These are phyloP conservation scores for Gnathonemus longibarbis DNA, from an alignment of 2,113 vertebrate species.

Conservation along the genomic window DNA sequence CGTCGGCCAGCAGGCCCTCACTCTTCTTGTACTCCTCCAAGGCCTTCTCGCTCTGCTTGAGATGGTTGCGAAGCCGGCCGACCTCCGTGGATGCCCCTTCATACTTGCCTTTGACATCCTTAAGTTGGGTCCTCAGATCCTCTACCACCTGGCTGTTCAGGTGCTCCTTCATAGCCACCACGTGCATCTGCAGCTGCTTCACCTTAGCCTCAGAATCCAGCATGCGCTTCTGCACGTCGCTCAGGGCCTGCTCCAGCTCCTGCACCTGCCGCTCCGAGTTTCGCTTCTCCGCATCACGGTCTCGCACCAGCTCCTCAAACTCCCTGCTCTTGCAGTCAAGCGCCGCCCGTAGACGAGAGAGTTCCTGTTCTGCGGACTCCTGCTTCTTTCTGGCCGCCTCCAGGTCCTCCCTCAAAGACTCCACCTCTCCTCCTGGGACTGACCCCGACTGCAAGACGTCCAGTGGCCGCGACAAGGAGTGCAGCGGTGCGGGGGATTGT, in stretches of 20 bases:
- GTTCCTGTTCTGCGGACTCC: constrained; percentile 68
- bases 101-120: constrained; percentile 79
- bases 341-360: constrained; percentile 63
- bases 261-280: constrained; percentile 83
- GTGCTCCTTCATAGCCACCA: constrained; percentile 88
- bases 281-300: constrained; percentile 66
- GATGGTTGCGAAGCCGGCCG: constrained; percentile 78
- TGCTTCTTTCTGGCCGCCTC: constrained; percentile 62
- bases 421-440: constrained; percentile 52
- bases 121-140: constrained; percentile 79
- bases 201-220: constrained; percentile 92
- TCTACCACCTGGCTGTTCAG: constrained; percentile 60
- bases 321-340: constrained; percentile 71
- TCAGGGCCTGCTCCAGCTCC: constrained; percentile 84
- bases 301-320: constrained; percentile 67
- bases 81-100: constrained; percentile 88
- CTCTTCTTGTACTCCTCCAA: constrained; percentile 79
- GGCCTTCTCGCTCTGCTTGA: constrained; percentile 79
- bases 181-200: constrained; percentile 91
- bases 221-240: constrained; percentile 96
- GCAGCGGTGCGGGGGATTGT: constrained; percentile 51
- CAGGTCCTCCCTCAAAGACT: constrained; percentile 66
- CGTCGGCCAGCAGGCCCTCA: constrained; percentile 69
- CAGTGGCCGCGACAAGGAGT: constrained; percentile 67
- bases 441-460: constrained; percentile 58